Evolutionary conservation across 2,797 vertebrate species (phyloP), one percentile per base, ranked within the genome.

Genomic region (Gastrophryne carolinensis): DNA sequence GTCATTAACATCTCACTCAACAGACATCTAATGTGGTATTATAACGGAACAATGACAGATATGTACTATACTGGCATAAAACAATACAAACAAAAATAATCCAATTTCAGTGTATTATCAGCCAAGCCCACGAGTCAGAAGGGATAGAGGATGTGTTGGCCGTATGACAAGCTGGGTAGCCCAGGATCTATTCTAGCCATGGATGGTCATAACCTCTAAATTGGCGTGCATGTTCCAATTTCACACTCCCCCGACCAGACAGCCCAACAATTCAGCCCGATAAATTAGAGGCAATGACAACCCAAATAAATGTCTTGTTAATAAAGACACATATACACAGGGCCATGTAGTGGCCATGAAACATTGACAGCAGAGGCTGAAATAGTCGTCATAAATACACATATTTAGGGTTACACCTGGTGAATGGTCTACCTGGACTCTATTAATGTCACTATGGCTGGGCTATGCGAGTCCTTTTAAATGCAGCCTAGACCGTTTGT

Each of bases 401-500:
- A 47, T 47, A n/a, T 8, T 21, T 9, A 47, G 17, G 10, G 23
- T 21, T 17, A n/a, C 10, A 30, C 35, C 1, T 3, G 61, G 39
- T 29, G 9, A 17, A 29, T n/a, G 23, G 24, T 27, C 9, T 47
- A 47, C 61, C 39, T 47, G 61, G n/a, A 17, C 26, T 30, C 12
- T 11, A n/a, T 65, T 3, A 62, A 62, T 21, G 15, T 27, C 24
- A 63, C 4, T n/a, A n/a, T n/a, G 30, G 8, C 44, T 47, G 44
- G 44, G 44, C n/a, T 41, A 29, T 67, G 8, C 23, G 21, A 54
- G 81, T 80, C 81, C 90, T 91, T 91, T 91, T 87, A 91, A 87
- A 90, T 92, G 89, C 89, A 89, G 79, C 83, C 86, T 79, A 68
- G 17, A 54, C 68, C 82, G 77, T 82, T 84, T 85, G 84, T 84